Evolutionary conservation across 2,888 invertebrate genomes (phyloP), one percentile per base, ranked within the genome.

Genomic region (Lampropteryx suffumata): DNA sequence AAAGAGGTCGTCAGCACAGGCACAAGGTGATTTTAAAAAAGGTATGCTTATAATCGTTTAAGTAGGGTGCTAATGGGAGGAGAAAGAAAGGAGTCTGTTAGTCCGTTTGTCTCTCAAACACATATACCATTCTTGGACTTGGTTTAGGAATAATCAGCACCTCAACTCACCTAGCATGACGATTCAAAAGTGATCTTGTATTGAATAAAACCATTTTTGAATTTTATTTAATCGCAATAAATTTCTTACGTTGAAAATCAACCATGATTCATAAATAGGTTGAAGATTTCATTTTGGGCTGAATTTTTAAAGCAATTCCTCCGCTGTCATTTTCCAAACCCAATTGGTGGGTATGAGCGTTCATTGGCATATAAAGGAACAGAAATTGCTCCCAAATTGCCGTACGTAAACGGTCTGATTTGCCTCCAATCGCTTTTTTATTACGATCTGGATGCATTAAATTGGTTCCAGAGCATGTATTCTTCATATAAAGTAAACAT

Each of bases 321-420:
- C 32, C 55, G 55, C 53, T 44, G 55, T 63, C 57, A 64, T 64
- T 52, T 62, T 61, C 66, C 64, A 67, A 64, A 57, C 30, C 28
- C 67, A 62, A 59, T 64, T 50, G 60, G 61, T 63, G 53, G 44
- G 49, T 65, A 63, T 64, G 64, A 61, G 55, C 60, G 57, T 61
- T 69, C 64, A 71, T 71, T 64, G 71, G 59, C 62, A 61, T 59
- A 68, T 67, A 68, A 69, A 67, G 49, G 60, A 58, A 53, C 53
- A 60, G 50, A 65, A n/a, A 71, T 71, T 61, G 64, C 51, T 55
- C 55, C 57, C 57, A 55, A 61, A 64, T 67, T 69, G 67, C 62
- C 58, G 49, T 51, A 57, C 66, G 62, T 57, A 57, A 70, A 65
- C 65, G 61, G 56, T 57, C 55, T 63, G 62, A 71, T 71, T 71